Evolutionary conservation across 1,140 invertebrate genomes (phyloP).

Genomic region (Lordiphosa stackelbergi): DNA sequence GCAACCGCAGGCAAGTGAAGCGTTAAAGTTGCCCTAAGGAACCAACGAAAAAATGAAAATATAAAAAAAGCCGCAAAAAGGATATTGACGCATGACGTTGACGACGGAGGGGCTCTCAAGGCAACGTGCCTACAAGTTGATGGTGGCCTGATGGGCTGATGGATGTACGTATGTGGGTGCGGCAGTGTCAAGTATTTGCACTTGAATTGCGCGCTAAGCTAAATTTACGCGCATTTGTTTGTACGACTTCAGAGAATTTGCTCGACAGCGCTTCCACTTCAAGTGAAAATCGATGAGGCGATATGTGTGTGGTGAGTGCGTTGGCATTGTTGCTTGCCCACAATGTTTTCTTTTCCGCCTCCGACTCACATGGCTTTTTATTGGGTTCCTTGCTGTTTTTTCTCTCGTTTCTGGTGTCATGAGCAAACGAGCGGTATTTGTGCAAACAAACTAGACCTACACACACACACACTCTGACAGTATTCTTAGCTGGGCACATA

Average conservation of each 20-base stretch:
- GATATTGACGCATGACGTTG: constrained; percentile 66
- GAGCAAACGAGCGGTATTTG: constrained; percentile 71
- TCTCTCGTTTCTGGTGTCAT: constrained; percentile 55
- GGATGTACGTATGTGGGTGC: constrained; percentile 37
- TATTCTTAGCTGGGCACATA: constrained; percentile 22
- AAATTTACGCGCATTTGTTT: constrained; percentile 75
- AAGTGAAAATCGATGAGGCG: constrained; percentile 69
- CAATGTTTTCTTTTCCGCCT: constrained; percentile 71
- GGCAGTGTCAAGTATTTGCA: constrained; percentile 74
- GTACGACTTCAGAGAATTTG: constrained; percentile 58
- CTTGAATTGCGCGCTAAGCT: constrained; percentile 67
- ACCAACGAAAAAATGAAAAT: background rate
- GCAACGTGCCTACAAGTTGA: constrained; percentile 35
- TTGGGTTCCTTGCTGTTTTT: constrained; percentile 52
- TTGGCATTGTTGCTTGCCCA: constrained; percentile 63
- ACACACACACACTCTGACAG: constrained; percentile 13
- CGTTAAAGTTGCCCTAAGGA: constrained; percentile 54
- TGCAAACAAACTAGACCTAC: constrained; percentile 72
- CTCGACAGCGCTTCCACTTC: constrained; percentile 44
- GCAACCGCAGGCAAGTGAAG: constrained; percentile 32
- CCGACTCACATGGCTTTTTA: constrained; percentile 62
- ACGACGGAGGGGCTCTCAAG: constrained; percentile 40
- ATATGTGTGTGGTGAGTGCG: constrained; percentile 24
- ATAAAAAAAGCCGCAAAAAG: constrained; percentile 49
- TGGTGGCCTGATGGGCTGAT: constrained; percentile 18